Evolutionary conservation across 1,140 invertebrate genomes (phyloP).

Genomic region (Drosophila ficusphila): DNA sequence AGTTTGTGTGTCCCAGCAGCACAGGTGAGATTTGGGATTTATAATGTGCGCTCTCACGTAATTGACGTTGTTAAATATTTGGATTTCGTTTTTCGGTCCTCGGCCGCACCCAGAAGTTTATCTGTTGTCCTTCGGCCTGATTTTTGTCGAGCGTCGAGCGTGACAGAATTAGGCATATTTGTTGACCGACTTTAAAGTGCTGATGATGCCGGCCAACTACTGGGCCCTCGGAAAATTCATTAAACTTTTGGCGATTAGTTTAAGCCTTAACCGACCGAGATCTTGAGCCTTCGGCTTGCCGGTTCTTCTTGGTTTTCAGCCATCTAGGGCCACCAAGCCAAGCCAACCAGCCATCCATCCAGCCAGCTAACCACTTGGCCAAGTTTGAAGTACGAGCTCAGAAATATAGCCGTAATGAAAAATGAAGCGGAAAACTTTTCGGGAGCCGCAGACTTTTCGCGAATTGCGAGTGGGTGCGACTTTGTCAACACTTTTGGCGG

Average conservation of each 20-base stretch:
- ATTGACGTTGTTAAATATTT: slow-evolving; percentile 83
- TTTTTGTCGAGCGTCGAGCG: slow-evolving; percentile 1
- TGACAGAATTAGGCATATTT: slow-evolving; percentile 36
- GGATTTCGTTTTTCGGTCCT: slow-evolving; percentile 53
- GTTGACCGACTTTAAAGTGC: slow-evolving; percentile 2
- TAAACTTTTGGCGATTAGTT: slow-evolving; percentile 16
- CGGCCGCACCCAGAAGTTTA: slow-evolving; percentile 34
- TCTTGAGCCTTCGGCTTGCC: slow-evolving; percentile 3
- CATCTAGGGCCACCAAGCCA: slow-evolving; percentile 15
- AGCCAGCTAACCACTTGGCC: slow-evolving; percentile 15
- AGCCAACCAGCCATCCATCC: slow-evolving; percentile 9
- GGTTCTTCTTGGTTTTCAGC: neutral
- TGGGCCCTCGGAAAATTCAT: neutral
- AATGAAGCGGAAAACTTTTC: slow-evolving; percentile 69
- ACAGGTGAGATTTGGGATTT: slow-evolving; percentile 83
- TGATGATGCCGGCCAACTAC: neutral
- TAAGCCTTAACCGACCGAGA: neutral
- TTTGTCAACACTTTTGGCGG: slow-evolving; percentile 52
- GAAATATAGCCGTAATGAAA: slow-evolving; percentile 57
- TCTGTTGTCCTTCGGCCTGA: slow-evolving; percentile 38
- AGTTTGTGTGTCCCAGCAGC: slow-evolving; percentile 49
- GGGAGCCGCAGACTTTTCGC: slow-evolving; percentile 41
- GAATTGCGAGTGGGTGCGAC: slow-evolving; percentile 9
- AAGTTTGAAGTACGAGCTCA: slow-evolving; percentile 55
- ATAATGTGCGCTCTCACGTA: slow-evolving; percentile 81